Evolutionary conservation across 2,888 invertebrate species (phyloP), one percentile per base, ranked within the genome.

Genomic region (Drosophila limbata): DNA sequence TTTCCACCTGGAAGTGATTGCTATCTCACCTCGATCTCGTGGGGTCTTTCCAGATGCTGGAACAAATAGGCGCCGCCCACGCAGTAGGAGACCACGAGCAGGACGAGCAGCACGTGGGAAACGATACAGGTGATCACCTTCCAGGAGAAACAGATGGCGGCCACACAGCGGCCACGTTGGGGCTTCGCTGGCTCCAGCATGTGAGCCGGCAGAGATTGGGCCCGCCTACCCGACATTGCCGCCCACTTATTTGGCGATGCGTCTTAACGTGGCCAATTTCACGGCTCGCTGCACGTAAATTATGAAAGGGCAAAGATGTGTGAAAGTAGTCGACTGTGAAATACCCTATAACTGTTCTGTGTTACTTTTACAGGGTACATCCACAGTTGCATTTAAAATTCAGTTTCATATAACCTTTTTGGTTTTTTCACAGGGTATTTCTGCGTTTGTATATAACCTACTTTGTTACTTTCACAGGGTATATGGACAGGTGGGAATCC

Each of bases 21-120:
- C 6, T 1, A 45, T 10, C 93, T 91, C 91, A 96, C 97, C 93
- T 95, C 94, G 81, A 93, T 94, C 92, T 97, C 97, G 88, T 97
- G 94, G 51, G 94, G 94, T 6, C 94, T 94, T 90, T 97, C 97
- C 65, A 97, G 93, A 53, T 94, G 94, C 92, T 96, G 95, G 93
- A 98, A 98, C 67, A 97, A 95, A 91, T 96, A 95, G 15, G 97
- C 97, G 9, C 98, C 98, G 62, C 97, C 94, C 84, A 97, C 95
- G 93, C 97, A 97, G 93, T 98, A 98, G 33, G 96, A 96, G 73
- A 98, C 97, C 80, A 98, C 98, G 91, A 97, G 93, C 69, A 97
- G 95, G 84, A 98, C 95, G 88, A 98, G 94, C 84, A 97, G 96
- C 88, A 97, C 96, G 93, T 98, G 98, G 0, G 97, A 97, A 91